Conservation (phyloP, 2,113 vertebrate species). For the Nanorana parkeri region DNA sequence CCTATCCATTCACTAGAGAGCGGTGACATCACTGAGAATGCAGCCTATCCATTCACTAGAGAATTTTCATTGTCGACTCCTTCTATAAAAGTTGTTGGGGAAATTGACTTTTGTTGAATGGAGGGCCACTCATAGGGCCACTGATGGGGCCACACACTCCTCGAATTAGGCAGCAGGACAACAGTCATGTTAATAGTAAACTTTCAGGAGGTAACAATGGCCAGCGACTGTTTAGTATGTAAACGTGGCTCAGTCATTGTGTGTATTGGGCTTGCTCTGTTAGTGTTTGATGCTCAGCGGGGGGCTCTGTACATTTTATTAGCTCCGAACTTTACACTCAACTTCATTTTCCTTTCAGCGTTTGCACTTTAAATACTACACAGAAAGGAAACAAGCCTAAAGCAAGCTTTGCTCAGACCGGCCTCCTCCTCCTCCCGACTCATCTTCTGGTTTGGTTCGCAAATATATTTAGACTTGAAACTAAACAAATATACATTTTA, state of each 20-base stretch:
- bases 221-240: no score
- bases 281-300: not conserved
- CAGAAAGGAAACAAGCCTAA: not conserved
- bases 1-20: no score
- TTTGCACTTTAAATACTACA: constrained; percentile 9
- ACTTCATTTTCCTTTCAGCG: constrained; percentile 17
- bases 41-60: no score
- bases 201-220: no score
- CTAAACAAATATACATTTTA: not conserved
- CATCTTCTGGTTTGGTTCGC: not conserved
- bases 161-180: no score
- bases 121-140: no score
- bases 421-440: not conserved
- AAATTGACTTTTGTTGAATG: no score
- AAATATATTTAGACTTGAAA: constrained; percentile 15
- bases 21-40: no score
- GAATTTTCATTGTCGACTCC: no score
- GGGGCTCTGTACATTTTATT: not conserved
- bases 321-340: not conserved
- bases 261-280: not conserved
- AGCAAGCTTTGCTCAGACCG: not conserved
- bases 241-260: not conserved
- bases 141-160: no score
- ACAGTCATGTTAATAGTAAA: no score
- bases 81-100: no score